These are phyloP conservation scores for Staurois parvus DNA, from an alignment of 2,797 vertebrate species.

Conservation along the genomic window DNA sequence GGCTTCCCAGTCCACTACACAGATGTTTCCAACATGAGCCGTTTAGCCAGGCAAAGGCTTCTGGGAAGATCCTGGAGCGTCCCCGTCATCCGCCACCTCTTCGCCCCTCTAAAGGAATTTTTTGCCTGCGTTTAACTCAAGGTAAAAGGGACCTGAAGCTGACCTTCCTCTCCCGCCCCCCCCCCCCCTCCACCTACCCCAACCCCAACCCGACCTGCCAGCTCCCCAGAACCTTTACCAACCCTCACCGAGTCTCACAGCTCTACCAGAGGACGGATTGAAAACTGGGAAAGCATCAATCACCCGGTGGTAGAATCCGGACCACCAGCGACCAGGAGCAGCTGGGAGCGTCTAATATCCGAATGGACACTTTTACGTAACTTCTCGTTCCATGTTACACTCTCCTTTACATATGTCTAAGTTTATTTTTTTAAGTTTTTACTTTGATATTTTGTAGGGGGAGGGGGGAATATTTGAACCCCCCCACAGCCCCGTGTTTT, in stretches of 20 bases:
- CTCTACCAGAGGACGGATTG: conserved; percentile 37
- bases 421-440: conserved; percentile 59
- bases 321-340: conserved; percentile 78
- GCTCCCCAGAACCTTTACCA: conserved; percentile 73
- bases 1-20: conserved; percentile 98
- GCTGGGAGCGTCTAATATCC: conserved; percentile 68
- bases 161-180: conserved; percentile 64
- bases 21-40: conserved; percentile 99
- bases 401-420: conserved; percentile 81
- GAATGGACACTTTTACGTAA: conserved; percentile 84
- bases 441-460: conserved; percentile 54
- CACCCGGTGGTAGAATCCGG: conserved; percentile 70
- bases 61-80: conserved; percentile 97
- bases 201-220: conserved; percentile 58
- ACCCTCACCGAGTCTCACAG: conserved; percentile 78
- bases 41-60: conserved; percentile 95
- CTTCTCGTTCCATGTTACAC: conserved; percentile 87
- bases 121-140: conserved; percentile 90
- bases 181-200: no score
- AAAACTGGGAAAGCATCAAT: not conserved
- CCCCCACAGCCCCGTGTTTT: conserved; percentile 23
- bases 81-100: conserved; percentile 97
- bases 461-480: conserved; percentile 19
- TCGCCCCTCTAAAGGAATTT: conserved; percentile 98
- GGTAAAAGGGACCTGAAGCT: conserved; percentile 69